Percentiles rank a stretch among this genome's conserved stretches.
Conservation (phyloP, 2,797 vertebrate species). For the Chloroceryle inda region DNA sequence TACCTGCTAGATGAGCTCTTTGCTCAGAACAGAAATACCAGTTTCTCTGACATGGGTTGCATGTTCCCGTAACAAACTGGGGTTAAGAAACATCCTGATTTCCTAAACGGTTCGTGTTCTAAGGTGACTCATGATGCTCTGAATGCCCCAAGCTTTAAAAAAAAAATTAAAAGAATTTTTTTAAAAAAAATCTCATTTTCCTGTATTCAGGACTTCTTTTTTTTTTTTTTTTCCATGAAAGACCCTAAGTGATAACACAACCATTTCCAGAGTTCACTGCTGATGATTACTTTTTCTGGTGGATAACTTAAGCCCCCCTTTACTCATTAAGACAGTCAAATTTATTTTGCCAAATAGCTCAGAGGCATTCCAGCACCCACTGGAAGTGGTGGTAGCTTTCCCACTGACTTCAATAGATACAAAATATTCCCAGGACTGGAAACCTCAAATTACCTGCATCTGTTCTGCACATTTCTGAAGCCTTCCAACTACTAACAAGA, state of each 20-base stretch:
- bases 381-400: constrained; percentile 18
- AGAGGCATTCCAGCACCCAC: background rate
- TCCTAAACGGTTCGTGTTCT: background rate
- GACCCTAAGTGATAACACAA: background rate
- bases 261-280: background rate
- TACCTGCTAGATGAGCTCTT: background rate
- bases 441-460: constrained; percentile 38
- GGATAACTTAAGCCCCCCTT: background rate
- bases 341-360: constrained; percentile 3
- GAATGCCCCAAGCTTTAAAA: background rate
- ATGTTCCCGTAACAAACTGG: background rate
- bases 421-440: constrained; percentile 22
- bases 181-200: too few relatives aligned
- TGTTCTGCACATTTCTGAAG: constrained; percentile 57
- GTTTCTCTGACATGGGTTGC: background rate
- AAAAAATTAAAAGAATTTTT: too few relatives aligned
- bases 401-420: background rate
- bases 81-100: background rate
- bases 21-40: background rate
- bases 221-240: background rate
- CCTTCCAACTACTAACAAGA: constrained; percentile 47
- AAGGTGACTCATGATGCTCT: background rate
- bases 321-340: background rate
- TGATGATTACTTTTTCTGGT: background rate
- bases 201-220: background rate